A percentile compares a stretch with the other conserved stretches of the same genome.
phyloP scores from a whole-genome alignment of 2,113 vertebrate species.

The Dicerorhinus sumatrensis region DNA sequence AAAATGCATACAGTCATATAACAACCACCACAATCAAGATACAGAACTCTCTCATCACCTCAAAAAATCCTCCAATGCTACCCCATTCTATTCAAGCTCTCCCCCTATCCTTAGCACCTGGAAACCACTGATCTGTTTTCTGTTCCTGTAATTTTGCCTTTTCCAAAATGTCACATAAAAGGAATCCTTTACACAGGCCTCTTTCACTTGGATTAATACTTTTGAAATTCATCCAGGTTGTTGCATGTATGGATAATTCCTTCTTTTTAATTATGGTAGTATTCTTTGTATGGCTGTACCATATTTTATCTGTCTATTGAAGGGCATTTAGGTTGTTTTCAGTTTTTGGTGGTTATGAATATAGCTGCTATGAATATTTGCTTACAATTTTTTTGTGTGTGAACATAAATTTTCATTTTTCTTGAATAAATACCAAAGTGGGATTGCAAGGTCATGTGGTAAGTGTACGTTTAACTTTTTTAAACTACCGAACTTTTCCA shows the following conservation, averaged over 20 bases:
- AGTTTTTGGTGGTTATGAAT: background rate
- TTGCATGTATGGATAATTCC: background rate
- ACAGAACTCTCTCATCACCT: background rate
- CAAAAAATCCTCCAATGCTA: background rate
- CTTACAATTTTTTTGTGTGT: background rate
- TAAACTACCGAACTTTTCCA: background rate
- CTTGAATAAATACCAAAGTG: background rate
- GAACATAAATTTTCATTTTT: background rate
- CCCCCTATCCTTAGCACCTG: background rate
- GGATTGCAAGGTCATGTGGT: background rate
- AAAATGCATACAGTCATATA: too few species aligned
- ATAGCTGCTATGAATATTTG: background rate
- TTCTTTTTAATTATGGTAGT: background rate
- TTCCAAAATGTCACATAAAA: background rate
- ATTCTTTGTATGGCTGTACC: background rate
- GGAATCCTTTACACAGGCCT: background rate
- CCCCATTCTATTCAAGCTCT: background rate
- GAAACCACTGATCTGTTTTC: background rate
- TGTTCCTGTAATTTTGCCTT: background rate
- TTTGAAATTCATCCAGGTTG: background rate
- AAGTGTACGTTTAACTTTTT: background rate
- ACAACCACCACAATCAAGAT: background rate
- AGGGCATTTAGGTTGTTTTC: background rate
- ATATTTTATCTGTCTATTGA: background rate
- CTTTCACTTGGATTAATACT: background rate